Evolutionary conservation across 2,888 invertebrate genomes (phyloP), one percentile per base, ranked within the genome.

Genomic region (Eudasyphora cyanicolor): DNA sequence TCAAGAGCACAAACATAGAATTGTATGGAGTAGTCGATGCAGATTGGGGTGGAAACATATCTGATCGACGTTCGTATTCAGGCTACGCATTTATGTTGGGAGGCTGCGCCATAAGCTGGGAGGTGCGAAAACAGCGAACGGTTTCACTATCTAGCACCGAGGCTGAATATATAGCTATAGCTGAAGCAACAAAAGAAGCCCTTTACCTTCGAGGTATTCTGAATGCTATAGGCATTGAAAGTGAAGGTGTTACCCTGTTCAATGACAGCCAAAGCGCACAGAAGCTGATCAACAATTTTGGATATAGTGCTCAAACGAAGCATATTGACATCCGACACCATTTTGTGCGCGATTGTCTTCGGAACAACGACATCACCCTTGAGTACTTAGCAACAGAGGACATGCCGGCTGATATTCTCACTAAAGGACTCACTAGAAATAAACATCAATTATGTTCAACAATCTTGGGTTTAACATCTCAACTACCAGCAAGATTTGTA

Each of bases 201-300:
- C 14, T 85, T 32, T 81, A 86, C 21, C 38, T 85, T 0, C 38
- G 67, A 49, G 27, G 35, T 1, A 70, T 86, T 35, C 38, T 83
- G 21, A 70, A 49, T 14, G 79, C 84, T 27, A 21, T 86, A 1
- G 82, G 79, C 10, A n/a, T 82, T 27, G 2, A 29, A 6, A 29
- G 24, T 19, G 14, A 74, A 5, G 14, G 49, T n/a, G 73, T 86
- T 8, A 84, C 57, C 7, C 17, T 86, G 0, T 85, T 57, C 76
- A 86, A 82, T 49, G 85, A 85, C 62, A 87, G 82, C 24, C 83
- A 86, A 77, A 82, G 83, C 21, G 84, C 84, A 1, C 82, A 83
- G 49, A 82, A 81, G 21, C 32, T 83, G 1, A 81, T 78, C 2
- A 51, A 73, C 27, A 69, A 75, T 24, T 14, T 79, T n/a, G 75